phyloP scores from a whole-genome alignment of 2,888 invertebrate species.

The Ethmia dodecea region DNA sequence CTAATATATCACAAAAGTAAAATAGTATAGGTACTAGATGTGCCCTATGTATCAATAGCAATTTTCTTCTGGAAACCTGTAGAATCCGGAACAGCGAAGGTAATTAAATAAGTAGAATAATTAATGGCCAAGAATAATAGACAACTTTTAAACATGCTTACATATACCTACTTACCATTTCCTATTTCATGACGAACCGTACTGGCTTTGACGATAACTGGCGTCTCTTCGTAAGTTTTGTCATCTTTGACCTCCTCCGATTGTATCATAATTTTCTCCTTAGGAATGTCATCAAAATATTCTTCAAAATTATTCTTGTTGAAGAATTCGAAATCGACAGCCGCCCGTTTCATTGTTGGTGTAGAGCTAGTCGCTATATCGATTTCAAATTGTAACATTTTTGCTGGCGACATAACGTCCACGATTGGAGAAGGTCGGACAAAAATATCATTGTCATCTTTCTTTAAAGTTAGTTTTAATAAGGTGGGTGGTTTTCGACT shows the following conservation, averaged over 20 bases:
- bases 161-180: constrained; percentile 50
- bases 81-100: too few relatives aligned
- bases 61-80: too few relatives aligned
- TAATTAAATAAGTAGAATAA: too few relatives aligned
- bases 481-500: constrained; percentile 35
- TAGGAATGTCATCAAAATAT: constrained; percentile 41
- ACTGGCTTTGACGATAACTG: constrained; percentile 54
- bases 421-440: constrained; percentile 57
- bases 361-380: constrained; percentile 48
- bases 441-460: constrained; percentile 50
- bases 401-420: constrained; percentile 66
- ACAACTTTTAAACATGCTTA: constrained; percentile 5
- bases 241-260: constrained; percentile 18
- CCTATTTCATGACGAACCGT: constrained; percentile 67
- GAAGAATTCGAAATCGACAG: constrained; percentile 63
- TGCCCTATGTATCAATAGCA: too few relatives aligned
- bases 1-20: too few relatives aligned
- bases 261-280: constrained; percentile 16
- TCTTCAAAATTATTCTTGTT: constrained; percentile 54
- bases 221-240: constrained; percentile 42
- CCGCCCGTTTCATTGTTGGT: constrained; percentile 67
- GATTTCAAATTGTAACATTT: constrained; percentile 65
- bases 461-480: constrained; percentile 47
- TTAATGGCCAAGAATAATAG: background rate
- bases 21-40: too few relatives aligned